Base-by-base conservation (phyloP, 2,797 vertebrate species). In the Nyctibius grandis region DNA sequence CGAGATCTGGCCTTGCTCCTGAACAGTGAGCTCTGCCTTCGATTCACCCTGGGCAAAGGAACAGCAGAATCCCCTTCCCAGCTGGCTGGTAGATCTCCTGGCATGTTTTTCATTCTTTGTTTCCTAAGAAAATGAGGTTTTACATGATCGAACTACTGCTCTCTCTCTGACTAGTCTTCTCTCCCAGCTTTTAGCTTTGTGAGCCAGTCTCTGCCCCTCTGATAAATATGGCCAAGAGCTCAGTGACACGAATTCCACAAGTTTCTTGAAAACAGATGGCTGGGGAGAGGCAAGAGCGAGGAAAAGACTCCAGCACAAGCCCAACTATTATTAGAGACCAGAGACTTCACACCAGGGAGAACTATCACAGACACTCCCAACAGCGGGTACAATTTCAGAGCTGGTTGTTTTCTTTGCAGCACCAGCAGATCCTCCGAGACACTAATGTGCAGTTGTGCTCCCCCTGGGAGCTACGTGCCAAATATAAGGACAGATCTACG, bases 191-290 rank as follows among this genome's bases (percentile, higher is more conserved):
- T 11, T 10, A 22, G 64, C 76, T 44, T 9, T 17, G 54, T 8
- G 12, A 75, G 61, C n/a, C 4, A 11, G 48, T 18, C 73, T 26
- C 51, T 63, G 36, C 40, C 60, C 42, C 92, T 57, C 56, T 0
- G 4, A 22, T 20, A 57, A 88, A 81, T 29, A 19, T 17, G 19
- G 89, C 13, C 9, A 45, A 59, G 68, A 47, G 84, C 76, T 34
- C 12, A 6, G 83, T 12, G 19, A 20, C 67, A 26, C 1, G 59
- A 77, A 93, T 95, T 96, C 94, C 93, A 76, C 47, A 31, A 76
- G 89, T 91, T 96, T 89, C 67, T 94, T 5, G 81, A 28, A 16
- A 91, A 73, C 96, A 96, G 95, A 82, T 88, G 95, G 95, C 70
- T 3, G 60, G 92, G 94, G 95, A 94, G 95, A 91, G 74, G 92